Conservation (phyloP, 2,888 invertebrate genomes). For the Pseudeuparius sepicola region DNA sequence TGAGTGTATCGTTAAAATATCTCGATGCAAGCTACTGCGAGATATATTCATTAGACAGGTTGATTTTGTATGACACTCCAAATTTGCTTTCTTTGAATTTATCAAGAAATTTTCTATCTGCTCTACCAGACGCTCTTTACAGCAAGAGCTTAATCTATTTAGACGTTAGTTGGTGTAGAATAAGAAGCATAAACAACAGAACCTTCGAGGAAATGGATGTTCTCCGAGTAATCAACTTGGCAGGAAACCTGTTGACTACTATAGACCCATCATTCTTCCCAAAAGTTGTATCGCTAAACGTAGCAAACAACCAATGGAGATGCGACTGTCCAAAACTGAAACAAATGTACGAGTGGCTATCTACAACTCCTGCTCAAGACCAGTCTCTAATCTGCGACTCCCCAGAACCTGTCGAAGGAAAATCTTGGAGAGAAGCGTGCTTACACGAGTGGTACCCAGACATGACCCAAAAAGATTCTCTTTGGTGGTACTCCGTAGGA, state of each 20-base stretch:
- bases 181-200: constrained; percentile 50
- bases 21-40: constrained; percentile 59
- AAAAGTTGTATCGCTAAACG: constrained; percentile 48
- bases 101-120: constrained; percentile 54
- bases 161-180: constrained; percentile 50
- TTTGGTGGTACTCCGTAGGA: constrained; percentile 51
- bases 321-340: constrained; percentile 59
- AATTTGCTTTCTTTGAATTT: constrained; percentile 52
- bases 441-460: constrained; percentile 47
- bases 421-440: constrained; percentile 61
- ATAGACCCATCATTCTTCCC: constrained; percentile 51
- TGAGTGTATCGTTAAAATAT: constrained; percentile 46
- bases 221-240: constrained; percentile 51
- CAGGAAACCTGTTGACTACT: constrained; percentile 60
- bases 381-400: constrained; percentile 53
- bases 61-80: constrained; percentile 49
- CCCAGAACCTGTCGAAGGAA: constrained; percentile 51
- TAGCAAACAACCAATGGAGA: constrained; percentile 67
- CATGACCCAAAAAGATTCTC: constrained; percentile 29
- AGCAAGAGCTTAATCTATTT: constrained; percentile 51
- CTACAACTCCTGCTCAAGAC: constrained; percentile 38
- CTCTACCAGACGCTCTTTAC: constrained; percentile 50
- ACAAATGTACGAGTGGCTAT: constrained; percentile 52
- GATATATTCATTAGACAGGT: constrained; percentile 47
- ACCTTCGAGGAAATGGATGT: constrained; percentile 54